Evolutionary conservation across 2,888 invertebrate genomes (phyloP).

Genomic region (Thereva unica): DNA sequence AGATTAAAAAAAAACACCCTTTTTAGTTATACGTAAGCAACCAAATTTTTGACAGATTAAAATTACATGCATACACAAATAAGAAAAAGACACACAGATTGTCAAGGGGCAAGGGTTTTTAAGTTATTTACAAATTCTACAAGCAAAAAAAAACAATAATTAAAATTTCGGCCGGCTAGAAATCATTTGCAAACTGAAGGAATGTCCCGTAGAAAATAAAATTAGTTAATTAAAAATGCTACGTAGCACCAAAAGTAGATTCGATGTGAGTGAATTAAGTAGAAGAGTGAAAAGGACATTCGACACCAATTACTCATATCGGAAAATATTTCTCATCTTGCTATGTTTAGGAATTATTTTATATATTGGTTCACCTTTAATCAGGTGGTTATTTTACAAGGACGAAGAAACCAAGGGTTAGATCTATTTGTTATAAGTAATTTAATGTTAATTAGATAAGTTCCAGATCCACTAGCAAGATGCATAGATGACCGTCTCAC

Average conservation of each 20-base stretch:
- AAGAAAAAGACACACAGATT: too few relatives aligned
- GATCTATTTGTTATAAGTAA: constrained; percentile 1
- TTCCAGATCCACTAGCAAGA: constrained; percentile 60
- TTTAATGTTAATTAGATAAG: background rate
- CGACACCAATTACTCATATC: constrained; percentile 55
- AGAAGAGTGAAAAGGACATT: constrained; percentile 52
- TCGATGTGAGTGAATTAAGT: constrained; percentile 53
- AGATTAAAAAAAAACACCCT: too few relatives aligned
- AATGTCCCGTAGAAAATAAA: too few relatives aligned
- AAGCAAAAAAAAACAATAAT: too few relatives aligned
- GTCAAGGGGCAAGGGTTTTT: too few relatives aligned
- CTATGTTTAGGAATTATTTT: constrained; percentile 64
- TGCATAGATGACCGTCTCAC: constrained; percentile 70
- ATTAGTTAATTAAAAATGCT: constrained; percentile 48
- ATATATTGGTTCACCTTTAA: constrained; percentile 68
- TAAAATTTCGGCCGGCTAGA: too few relatives aligned
- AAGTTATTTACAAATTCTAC: too few relatives aligned
- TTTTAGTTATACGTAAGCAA: too few relatives aligned
- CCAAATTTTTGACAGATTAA: too few relatives aligned
- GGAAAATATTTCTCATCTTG: constrained; percentile 55
- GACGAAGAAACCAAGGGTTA: constrained; percentile 58
- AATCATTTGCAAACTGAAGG: too few relatives aligned
- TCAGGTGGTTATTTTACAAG: constrained; percentile 65
- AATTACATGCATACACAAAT: too few relatives aligned
- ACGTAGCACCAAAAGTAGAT: constrained; percentile 55